Conservation (phyloP, 2,113 vertebrate genomes). For the Bufo bufo region DNA sequence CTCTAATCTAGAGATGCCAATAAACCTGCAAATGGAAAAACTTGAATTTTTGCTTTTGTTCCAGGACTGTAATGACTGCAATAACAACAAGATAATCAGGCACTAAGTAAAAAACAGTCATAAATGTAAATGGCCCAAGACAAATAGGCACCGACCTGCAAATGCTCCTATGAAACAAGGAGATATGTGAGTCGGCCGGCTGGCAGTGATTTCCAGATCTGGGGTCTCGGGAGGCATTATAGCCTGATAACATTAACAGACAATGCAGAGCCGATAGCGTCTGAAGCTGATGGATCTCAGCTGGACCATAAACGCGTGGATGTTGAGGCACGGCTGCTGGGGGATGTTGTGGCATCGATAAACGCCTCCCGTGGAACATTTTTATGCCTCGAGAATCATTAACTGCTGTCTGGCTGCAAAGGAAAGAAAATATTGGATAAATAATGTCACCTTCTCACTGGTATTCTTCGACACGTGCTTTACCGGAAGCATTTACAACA, state of each 20-base stretch:
- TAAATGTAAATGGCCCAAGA: conserved; percentile 19
- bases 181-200: neutral
- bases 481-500: neutral
- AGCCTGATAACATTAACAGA: conserved; percentile 3
- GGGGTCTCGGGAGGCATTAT: neutral
- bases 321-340: neutral
- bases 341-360: neutral
- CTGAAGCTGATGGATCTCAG: neutral
- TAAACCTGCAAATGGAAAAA: conserved; percentile 29
- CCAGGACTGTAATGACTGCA: conserved; percentile 25
- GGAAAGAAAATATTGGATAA: neutral
- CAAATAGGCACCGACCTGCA: neutral
- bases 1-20: neutral
- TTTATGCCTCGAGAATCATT: neutral
- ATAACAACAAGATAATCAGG: conserved; percentile 17
- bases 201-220: neutral
- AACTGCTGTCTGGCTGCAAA: neutral
- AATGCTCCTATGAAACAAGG: conserved; percentile 22
- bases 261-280: neutral
- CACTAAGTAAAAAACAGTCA: neutral
- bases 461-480: neutral
- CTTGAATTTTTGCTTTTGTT: neutral
- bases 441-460: neutral
- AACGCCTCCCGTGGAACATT: neutral
- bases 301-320: neutral